Base-by-base conservation (phyloP, 2,888 invertebrate species). In the Drosophila subsilvestris region DNA sequence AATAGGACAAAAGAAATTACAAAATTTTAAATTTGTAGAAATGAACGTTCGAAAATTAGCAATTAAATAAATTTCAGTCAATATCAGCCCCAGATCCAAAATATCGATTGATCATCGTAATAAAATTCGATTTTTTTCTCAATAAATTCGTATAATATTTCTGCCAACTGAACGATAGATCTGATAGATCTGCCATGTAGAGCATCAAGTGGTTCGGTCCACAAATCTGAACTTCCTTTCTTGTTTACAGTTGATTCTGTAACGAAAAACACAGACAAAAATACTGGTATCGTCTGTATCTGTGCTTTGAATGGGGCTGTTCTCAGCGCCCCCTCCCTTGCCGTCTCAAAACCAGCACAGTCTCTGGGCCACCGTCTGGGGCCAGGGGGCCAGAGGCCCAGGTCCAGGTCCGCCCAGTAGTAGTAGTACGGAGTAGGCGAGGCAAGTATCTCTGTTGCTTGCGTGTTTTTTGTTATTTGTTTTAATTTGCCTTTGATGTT, bases 401-500 rank as follows among this genome's bases (percentile, higher is more conserved):
- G 32, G 32, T 5, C 14, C 32, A 37, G 37, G 14, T 14, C 37
- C 14, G 37, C 37, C 14, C 14, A 37, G n/a, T 27, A 27, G 27
- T n/a, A 37, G n/a, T 12, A 29, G 29, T 32, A 32, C 29, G 12
- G 9, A 27, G 27, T 27, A 12, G 27, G 32, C 32, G 10, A 29
- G 29, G 1, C 37, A 14, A 63, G 20, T 44, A 27, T n/a, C 60
- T 50, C 29, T 54, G 32, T 20, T 12, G 25, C 48, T 65, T 42
- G 60, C 65, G 59, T 72, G 51, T 47, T 42, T 37, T 58, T 72
- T 54, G 44, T 49, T 68, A 58, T 71, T 68, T 60, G 57, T 63
- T 71, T 71, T 69, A 71, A 69, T 69, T 69, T 57, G 18, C 20
- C 69, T 58, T 66, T 59, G 50, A 72, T 59, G 63, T 55, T 71